Conservation (phyloP, 2,113 vertebrate genomes). For the Carassius gibelio region DNA sequence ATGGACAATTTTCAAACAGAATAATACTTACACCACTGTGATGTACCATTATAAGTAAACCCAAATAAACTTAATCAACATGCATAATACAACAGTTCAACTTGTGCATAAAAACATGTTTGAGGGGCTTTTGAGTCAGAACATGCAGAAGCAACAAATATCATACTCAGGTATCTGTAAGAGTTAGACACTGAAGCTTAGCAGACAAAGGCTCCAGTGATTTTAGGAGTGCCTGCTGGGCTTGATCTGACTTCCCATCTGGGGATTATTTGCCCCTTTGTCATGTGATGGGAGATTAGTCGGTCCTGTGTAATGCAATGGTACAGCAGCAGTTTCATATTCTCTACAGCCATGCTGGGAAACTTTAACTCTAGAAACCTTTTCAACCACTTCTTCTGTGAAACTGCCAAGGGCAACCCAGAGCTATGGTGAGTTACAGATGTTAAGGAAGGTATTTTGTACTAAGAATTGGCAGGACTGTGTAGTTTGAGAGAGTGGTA, state of each 20-base stretch:
- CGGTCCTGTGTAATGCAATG: slow-evolving; percentile 71
- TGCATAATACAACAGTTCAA: background rate
- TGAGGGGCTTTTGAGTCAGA: background rate
- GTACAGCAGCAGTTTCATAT: slow-evolving; percentile 60
- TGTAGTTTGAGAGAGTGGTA: background rate
- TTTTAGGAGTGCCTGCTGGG: slow-evolving; percentile 46
- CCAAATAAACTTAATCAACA: too few species aligned
- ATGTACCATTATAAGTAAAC: too few species aligned
- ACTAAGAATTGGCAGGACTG: slow-evolving; percentile 16
- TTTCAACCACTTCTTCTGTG: slow-evolving; percentile 79
- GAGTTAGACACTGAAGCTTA: background rate
- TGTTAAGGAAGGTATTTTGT: background rate
- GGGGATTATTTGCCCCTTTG: slow-evolving; percentile 73
- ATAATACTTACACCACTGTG: too few species aligned
- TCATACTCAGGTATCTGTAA: background rate
- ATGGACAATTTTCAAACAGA: too few species aligned
- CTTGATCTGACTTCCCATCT: slow-evolving; percentile 53
- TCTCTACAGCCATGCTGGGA: slow-evolving; percentile 75
- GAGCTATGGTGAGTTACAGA: slow-evolving; percentile 75
- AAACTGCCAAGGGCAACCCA: slow-evolving; percentile 78
- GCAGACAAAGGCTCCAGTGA: background rate
- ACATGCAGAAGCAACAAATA: background rate
- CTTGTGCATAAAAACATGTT: background rate
- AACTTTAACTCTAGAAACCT: slow-evolving; percentile 80
- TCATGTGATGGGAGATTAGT: slow-evolving; percentile 80